These are phyloP conservation scores for Hermaeophaga mercurialis DNA, from an alignment of 2,888 invertebrate genomes.

Conservation along the genomic window DNA sequence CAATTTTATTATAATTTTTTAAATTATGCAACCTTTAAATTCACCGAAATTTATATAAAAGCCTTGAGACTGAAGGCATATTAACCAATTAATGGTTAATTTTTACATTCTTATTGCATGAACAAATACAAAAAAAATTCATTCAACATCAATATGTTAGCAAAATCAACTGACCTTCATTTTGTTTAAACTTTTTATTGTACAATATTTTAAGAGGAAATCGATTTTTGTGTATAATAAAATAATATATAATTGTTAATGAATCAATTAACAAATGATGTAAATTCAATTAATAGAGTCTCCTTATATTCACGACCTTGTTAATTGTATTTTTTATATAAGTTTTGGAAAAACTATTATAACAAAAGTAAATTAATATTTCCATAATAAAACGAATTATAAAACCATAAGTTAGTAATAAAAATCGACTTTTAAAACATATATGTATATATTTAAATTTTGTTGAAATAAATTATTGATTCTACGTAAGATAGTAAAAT, in stretches of 20 bases:
- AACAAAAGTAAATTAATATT: too few relatives aligned
- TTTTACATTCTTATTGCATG: background rate
- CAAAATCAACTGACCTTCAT: slow-evolving; percentile 6
- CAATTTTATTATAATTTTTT: background rate
- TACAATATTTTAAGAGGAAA: slow-evolving; percentile 12
- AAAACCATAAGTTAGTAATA: too few relatives aligned
- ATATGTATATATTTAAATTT: too few relatives aligned
- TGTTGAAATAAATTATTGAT: too few relatives aligned
- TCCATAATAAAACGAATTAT: too few relatives aligned
- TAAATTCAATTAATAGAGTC: slow-evolving; percentile 10
- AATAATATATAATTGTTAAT: slow-evolving; percentile 11
- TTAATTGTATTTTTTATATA: slow-evolving; percentile 9
- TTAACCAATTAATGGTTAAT: background rate
- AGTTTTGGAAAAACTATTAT: too few relatives aligned
- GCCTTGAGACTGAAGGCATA: background rate
- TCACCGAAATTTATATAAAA: background rate
- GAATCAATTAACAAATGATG: slow-evolving; percentile 5
- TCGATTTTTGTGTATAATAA: slow-evolving; percentile 6
- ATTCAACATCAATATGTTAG: slow-evolving; percentile 5
- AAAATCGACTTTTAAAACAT: too few relatives aligned
- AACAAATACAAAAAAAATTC: background rate
- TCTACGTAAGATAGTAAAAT: too few relatives aligned
- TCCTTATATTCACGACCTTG: slow-evolving; percentile 5
- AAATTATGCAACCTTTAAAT: background rate
- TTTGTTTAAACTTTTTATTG: slow-evolving; percentile 2